Evolutionary conservation across 2,113 vertebrate genomes (phyloP).

Genomic region (Galemys pyrenaicus): DNA sequence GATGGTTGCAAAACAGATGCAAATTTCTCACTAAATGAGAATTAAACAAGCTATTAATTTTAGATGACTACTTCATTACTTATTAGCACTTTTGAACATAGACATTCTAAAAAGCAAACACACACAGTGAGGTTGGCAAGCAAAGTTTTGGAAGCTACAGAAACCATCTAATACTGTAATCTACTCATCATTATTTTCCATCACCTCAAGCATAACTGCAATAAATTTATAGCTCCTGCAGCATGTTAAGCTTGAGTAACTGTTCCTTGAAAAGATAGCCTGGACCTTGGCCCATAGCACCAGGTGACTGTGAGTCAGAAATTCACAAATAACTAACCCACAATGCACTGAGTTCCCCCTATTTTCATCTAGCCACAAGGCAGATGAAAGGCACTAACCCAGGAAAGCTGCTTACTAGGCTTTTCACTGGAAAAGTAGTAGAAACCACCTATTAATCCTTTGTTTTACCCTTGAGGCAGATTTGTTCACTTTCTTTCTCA

Average conservation of each 20-base stretch:
- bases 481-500: conserved; percentile 37
- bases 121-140: not conserved
- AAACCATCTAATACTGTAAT: not conserved
- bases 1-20: no score
- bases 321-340: not conserved
- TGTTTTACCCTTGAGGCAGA: conserved; percentile 3
- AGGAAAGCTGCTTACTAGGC: not conserved
- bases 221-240: not conserved
- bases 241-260: not conserved
- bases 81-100: not conserved
- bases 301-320: not conserved
- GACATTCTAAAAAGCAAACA: not conserved
- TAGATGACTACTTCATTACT: conserved; percentile 29
- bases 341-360: not conserved
- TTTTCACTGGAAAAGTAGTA: conserved; percentile 22
- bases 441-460: conserved; percentile 21
- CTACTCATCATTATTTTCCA: not conserved
- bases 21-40: conserved; percentile 40
- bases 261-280: not conserved
- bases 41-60: conserved; percentile 26
- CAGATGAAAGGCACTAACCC: conserved; percentile 2
- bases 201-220: not conserved
- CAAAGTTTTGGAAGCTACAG: not conserved
- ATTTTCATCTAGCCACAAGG: not conserved
- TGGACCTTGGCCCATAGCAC: not conserved